Base-by-base conservation (phyloP, 1,140 invertebrate species). In the Calliopsis andreniformis region DNA sequence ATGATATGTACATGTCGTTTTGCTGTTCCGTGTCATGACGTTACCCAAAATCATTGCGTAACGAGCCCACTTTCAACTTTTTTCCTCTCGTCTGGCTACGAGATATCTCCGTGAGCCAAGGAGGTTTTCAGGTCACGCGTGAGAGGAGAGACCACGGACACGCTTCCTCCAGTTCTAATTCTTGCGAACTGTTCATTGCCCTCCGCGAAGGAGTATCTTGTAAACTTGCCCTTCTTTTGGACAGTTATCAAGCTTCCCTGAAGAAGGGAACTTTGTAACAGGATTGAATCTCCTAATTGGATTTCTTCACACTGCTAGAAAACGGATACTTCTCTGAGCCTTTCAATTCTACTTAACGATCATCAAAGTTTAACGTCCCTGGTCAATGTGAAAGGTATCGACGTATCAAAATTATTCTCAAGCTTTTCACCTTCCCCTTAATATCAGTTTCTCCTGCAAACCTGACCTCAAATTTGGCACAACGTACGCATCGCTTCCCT, bases 11-110 rank as follows among this genome's bases (percentile, higher is more conserved):
- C 35, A 6, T 2, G 35, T 76, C 62, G 56, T 49, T 43, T 7
- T 76, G 73, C 76, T 66, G 63, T 64, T 63, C 69, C 66, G 76
- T 45, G 28, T 47, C 51, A 6, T 81, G 79, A 75, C 61, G 53
- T 81, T 70, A 82, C 67, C 78, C 39, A 78, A 81, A 82, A 78
- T 82, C 59, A 68, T 82, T 82, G 42, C 75, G 20, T 78, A 82
- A 82, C 43, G 28, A 63, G 49, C 63, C 62, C 45, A 59, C 72
- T 82, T 81, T 82, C 80, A n/a, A 82, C 42, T 61, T 71, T 51
- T 68, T 43, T 78, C 20, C 35, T 72, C 45, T 82, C 51, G 30
- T 53, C 61, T 51, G 51, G 32, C 56, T 75, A 43, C 49, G 42
- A 77, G 66, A 82, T 42, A 82, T 59, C 61, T 70, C 78, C 23